Conservation (phyloP, 92 coral and sea anemone species). For the Isaurus tuberculatus region DNA sequence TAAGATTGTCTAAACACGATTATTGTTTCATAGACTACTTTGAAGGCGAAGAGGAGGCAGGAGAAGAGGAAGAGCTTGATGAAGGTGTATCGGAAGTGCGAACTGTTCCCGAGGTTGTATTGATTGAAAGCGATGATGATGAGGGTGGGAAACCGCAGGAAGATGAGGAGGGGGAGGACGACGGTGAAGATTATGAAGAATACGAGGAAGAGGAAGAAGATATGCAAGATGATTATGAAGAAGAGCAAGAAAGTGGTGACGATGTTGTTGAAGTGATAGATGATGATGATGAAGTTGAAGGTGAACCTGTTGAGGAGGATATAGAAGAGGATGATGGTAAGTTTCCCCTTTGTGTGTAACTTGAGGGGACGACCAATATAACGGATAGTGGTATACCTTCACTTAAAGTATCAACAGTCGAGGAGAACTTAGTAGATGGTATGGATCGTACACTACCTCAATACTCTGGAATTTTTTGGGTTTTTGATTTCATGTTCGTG, state of each 20-base stretch:
- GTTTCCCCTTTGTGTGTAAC: not conserved
- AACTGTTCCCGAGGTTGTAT: conserved; percentile 77
- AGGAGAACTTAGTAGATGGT: no score
- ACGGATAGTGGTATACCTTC: no score
- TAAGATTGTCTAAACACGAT: not conserved
- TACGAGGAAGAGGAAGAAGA: conserved; percentile 24
- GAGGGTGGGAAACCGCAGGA: conserved; percentile 50
- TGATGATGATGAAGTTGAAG: conserved; percentile 54
- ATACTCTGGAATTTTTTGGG: no score
- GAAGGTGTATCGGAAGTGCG: conserved; percentile 59
- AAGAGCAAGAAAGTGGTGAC: conserved; percentile 47
- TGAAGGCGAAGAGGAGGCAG: conserved; percentile 31
- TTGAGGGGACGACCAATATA: no score
- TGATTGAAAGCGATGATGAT: conserved; percentile 87
- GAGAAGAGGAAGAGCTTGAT: conserved; percentile 43
- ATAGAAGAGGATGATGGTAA: conserved; percentile 34
- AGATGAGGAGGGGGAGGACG: conserved; percentile 59
- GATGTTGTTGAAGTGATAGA: conserved; percentile 55
- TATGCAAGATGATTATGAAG: conserved; percentile 48
- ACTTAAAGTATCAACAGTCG: no score
- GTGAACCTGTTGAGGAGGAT: not conserved
- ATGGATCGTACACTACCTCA: no score
- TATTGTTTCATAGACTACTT: conserved; percentile 12
- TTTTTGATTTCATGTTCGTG: no score
- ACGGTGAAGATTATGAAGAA: conserved; percentile 32